phyloP scores from a whole-genome alignment of 2,888 invertebrate species.

The Agonopterix subpropinquella region DNA sequence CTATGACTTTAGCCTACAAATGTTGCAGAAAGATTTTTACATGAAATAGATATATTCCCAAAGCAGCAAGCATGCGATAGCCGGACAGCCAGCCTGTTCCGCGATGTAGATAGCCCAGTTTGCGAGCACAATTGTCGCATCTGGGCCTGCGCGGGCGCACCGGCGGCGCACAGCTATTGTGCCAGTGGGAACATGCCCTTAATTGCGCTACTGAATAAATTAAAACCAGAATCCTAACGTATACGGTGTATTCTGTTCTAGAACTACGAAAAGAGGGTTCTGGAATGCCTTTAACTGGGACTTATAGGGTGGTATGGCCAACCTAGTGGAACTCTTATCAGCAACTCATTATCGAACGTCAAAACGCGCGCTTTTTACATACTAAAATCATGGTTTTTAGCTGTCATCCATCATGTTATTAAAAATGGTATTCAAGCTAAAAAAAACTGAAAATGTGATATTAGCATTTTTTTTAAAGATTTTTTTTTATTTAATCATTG shows the following conservation, averaged over 20 bases:
- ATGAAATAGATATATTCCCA: background rate
- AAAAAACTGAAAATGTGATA: too few relatives aligned
- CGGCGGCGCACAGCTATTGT: conserved; percentile 34
- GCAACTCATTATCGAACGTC: too few relatives aligned
- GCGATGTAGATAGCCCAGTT: conserved; percentile 65
- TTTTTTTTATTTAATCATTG: too few relatives aligned
- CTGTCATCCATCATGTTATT: too few relatives aligned
- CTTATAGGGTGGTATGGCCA: too few relatives aligned
- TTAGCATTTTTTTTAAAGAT: too few relatives aligned
- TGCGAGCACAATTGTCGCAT: conserved; percentile 67
- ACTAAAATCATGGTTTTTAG: too few relatives aligned
- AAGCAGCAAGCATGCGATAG: background rate
- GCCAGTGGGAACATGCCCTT: conserved; percentile 64
- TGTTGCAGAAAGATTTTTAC: too few relatives aligned
- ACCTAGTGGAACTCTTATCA: too few relatives aligned
- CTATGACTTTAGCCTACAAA: too few relatives aligned
- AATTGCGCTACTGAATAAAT: conserved; percentile 70
- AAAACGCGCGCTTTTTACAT: too few relatives aligned
- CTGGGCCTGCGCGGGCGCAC: conserved; percentile 46
- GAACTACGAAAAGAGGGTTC: conserved; percentile 23
- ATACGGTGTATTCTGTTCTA: conserved; percentile 30
- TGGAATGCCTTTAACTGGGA: background rate
- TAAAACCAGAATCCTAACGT: conserved; percentile 64
- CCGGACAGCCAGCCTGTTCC: conserved; percentile 31
- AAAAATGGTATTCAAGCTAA: too few relatives aligned